A percentile compares a stretch with the other conserved stretches of the same genome.
phyloP scores from a whole-genome alignment of 2,888 invertebrate species.

The Miltochrista miniata region DNA sequence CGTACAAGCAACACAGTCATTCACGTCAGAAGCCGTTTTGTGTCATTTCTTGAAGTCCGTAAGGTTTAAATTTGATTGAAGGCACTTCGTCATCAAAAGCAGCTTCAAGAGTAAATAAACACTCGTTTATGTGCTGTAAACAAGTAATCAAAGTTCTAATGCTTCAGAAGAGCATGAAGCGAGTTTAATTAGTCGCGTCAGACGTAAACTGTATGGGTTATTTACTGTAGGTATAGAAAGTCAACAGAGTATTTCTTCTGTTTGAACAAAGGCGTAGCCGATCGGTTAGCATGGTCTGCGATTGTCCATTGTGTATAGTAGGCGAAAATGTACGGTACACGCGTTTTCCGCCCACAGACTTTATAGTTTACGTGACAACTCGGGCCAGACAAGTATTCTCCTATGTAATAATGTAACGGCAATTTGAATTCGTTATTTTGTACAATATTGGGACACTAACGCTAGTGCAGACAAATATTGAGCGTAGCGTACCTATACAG shows the following conservation, averaged over 20 bases:
- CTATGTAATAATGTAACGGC: too few species aligned
- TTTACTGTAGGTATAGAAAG: neutral
- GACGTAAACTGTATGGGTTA: neutral
- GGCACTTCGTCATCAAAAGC: neutral
- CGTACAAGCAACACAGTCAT: slow-evolving; percentile 4
- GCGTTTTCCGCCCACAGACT: too few species aligned
- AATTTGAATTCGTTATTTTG: too few species aligned
- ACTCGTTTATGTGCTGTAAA: slow-evolving; percentile 10
- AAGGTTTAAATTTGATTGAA: slow-evolving; percentile 1
- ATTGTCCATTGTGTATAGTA: neutral
- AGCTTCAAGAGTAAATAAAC: slow-evolving; percentile 12
- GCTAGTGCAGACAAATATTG: too few species aligned
- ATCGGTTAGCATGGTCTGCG: neutral
- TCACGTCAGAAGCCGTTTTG: slow-evolving; percentile 1
- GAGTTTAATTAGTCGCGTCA: slow-evolving; percentile 10
- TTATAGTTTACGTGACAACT: too few species aligned
- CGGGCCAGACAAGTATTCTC: too few species aligned
- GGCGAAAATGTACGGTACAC: neutral
- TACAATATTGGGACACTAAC: too few species aligned
- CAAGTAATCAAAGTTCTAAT: slow-evolving; percentile 13
- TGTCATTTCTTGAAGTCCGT: slow-evolving; percentile 1
- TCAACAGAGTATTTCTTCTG: neutral
- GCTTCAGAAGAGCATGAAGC: slow-evolving; percentile 6
- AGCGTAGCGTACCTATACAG: too few species aligned
- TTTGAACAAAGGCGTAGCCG: neutral